Evolutionary conservation across 2,888 invertebrate genomes (phyloP), one percentile per base, ranked within the genome.

Genomic region (Cantharis flavilabris): DNA sequence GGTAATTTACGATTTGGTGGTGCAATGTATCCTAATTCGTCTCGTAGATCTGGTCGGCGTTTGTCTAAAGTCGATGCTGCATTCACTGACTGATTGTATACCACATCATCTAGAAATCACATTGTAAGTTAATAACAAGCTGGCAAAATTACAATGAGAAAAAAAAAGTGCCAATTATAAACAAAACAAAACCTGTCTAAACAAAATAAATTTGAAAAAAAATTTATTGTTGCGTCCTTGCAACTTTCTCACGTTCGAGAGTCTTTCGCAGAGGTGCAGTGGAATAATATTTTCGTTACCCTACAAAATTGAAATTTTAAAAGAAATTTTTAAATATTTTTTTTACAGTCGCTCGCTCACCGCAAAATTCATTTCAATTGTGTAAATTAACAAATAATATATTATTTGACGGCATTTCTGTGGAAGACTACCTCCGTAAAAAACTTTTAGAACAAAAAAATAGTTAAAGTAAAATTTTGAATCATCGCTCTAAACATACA

Each of bases 1-100:
- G 97, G 97, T 76, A 97, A 91, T 89, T 97, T 97, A 84, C 97
- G 92, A 89, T 97, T 97, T 73, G 97, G 97, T 20, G 97, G 97
- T 0, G 97, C 96, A 88, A 97, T 97, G 89, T 97, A 97, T 74
- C 97, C 97, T 33, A 97, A 91, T 87, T 97, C 97, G 87, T 97
- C 97, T 30, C 96, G 92, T 30, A 97, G 91, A 83, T 94, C 94
- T 0, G 96, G 95, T 80, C 96, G 93, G 80, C 94, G 91, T 87
- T 96, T 96, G 90, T 96, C 96, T 86, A 96, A 88, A 0, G 96
- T 96, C 76, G 89, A 89, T 23, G 89, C 87, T 64, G 90, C 90
- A 23, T 92, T 93, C 87, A 93, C 93, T 13, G 96, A 95, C 86
- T 96, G 96, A 89, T 96, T 96, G 91, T 97, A 97, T 77, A 96